Base-by-base conservation (phyloP, 2,797 vertebrate species). In the Gobionotothen gibberifrons region DNA sequence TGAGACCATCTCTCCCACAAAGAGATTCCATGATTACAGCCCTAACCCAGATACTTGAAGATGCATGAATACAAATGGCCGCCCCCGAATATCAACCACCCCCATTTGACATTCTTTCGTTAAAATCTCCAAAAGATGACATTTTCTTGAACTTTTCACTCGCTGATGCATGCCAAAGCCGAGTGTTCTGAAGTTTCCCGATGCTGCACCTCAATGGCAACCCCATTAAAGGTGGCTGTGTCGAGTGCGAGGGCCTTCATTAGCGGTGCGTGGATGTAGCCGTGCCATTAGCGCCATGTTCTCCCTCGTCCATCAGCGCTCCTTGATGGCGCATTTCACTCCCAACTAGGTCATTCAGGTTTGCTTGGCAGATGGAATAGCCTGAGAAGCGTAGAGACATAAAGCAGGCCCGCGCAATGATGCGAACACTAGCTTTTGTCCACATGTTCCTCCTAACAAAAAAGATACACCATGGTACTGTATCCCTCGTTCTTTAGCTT, bases 1-100 rank as follows among this genome's bases (percentile, higher is more conserved):
- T n/a, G 72, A 67, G 56, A 49, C 76, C 66, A 56, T 26, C 70
- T 78, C 74, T 42, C 56, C 61, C 73, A 80, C 73, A 90, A 90
- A 90, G 74, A 89, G 85, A 90, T 78, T 90, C 32, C 16, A 48
- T 76, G 85, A 91, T 93, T 79, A 88, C 84, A 90, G 48, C 81
- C 29, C 66, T 75, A 87, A 83, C 84, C 80, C 87, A 88, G 78
- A 91, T 84, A 59, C 75, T 82, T 70, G 47, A 63, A 81, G 81
- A 62, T 4, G 69, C 75, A 36, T 22, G 46, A 61, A 70, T 74
- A 66, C 80, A 82, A 49, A 11, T 36, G 32, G 32, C 32, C 62
- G 56, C 73, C 75, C 75, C 54, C 17, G 79, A 66, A 73, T 71
- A 69, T 72, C 61, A 55, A 12, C 29, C 54, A 15, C 59, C 69